A percentile compares a stretch with the other conserved stretches of the same genome.
Evolutionary conservation across 2,113 vertebrate genomes (phyloP).

Genomic region (Daubentonia madagascariensis): DNA sequence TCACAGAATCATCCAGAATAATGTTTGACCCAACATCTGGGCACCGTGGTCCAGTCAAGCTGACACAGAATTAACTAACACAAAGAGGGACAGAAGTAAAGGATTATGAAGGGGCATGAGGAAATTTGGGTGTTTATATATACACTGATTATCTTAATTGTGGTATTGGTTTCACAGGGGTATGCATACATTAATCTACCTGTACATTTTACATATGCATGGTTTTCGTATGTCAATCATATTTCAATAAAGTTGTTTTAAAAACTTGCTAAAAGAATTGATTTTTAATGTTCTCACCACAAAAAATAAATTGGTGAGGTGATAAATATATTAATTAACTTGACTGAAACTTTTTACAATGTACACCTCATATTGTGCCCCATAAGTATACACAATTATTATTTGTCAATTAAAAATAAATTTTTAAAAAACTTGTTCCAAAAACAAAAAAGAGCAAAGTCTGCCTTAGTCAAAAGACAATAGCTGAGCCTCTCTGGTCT

Average conservation of each 20-base stretch:
- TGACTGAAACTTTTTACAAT: neutral
- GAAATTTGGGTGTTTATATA: no score
- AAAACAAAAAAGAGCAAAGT: neutral
- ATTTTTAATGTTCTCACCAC: neutral
- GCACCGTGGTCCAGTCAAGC: neutral
- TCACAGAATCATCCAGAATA: neutral
- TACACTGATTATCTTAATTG: neutral
- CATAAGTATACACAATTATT: neutral
- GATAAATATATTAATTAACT: neutral
- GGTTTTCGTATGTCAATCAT: neutral
- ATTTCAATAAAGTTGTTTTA: neutral
- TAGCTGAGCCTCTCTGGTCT: rapidly evolving
- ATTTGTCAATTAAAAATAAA: neutral
- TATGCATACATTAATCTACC: neutral
- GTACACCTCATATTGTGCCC: neutral
- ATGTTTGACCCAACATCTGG: neutral
- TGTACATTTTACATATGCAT: neutral
- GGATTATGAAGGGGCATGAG: neutral
- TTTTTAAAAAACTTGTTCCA: neutral
- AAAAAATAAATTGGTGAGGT: neutral
- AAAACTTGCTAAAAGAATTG: neutral
- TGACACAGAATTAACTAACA: neutral
- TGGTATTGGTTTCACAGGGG: rapidly evolving
- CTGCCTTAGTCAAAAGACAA: neutral
- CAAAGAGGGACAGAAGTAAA: no score